Evolutionary conservation across 1,140 invertebrate genomes (phyloP), one percentile per base, ranked within the genome.

Genomic region (Apis laboriosa): DNA sequence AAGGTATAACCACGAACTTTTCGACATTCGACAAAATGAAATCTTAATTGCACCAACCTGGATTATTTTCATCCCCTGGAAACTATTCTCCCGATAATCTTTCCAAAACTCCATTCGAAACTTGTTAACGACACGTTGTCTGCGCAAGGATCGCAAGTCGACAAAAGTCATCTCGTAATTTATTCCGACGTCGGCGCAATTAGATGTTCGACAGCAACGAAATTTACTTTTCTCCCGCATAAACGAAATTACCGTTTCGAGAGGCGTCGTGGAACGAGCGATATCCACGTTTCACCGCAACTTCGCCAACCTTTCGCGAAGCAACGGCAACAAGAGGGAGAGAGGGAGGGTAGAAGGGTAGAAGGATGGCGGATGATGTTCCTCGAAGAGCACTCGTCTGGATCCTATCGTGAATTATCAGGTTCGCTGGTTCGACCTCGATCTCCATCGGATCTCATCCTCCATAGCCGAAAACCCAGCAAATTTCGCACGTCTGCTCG

Each of bases 401-500:
- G 80, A 43, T 63, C 77, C 63, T 64, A 77, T 84, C 73, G 84
- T 86, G 82, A 87, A 87, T 87, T 86, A 87, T 87, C 85, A 85
- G 68, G 74, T 68, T 55, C 49, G 61, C 28, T 76, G 58, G 64
- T 70, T 77, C 80, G 64, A 77, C 28, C 56, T 13, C 80, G 74
- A 77, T 82, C 34, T 43, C 64, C 73, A 77, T 77, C 74, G 74
- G 49, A 28, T 60, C 9, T 68, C 55, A 19, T n/a, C 24, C 55
- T 58, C 51, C 63, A 76, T 67, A 43, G 24, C 8, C 55, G 55
- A 77, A 60, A 77, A 82, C 43, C 49, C 19, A 51, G 53, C 43
- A 53, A 55, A 82, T 82, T 82, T 77, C 64, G 13, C 61, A 34
- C 63, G 51, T 63, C 79, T 43, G 34, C 17, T n/a, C 15, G 34